phyloP scores from a whole-genome alignment of 2,113 vertebrate genomes.

The Pelmatolapia mariae region DNA sequence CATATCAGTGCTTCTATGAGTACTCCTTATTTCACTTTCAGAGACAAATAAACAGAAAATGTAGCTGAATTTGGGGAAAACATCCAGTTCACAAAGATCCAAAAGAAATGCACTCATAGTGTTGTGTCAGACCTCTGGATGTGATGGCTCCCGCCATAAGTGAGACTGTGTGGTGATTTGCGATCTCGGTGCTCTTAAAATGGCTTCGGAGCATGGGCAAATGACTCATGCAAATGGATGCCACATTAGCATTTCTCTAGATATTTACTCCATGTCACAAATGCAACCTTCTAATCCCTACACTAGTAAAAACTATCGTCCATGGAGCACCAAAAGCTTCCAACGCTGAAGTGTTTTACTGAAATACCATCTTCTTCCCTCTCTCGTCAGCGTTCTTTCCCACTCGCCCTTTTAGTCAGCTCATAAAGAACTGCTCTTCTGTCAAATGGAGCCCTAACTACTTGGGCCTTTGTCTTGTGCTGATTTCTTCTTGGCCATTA shows the following conservation, averaged over 20 bases:
- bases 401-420: neutral
- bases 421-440: neutral
- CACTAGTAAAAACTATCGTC: neutral
- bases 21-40: neutral
- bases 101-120: neutral
- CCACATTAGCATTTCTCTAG: slow-evolving; percentile 50
- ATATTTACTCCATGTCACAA: slow-evolving; percentile 38
- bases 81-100: neutral
- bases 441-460: neutral
- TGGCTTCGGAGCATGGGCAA: slow-evolving; percentile 50
- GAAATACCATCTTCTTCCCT: neutral
- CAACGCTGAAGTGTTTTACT: neutral
- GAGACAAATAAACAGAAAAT: neutral
- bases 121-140: neutral
- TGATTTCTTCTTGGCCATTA: slow-evolving; percentile 11
- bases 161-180: slow-evolving; percentile 4
- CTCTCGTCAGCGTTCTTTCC: neutral
- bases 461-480: neutral
- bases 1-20: neutral
- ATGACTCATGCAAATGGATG: slow-evolving; percentile 62
- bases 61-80: neutral
- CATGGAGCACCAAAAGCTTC: neutral
- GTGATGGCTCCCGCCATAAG: slow-evolving; percentile 13
- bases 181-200: slow-evolving; percentile 49
- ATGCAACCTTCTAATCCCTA: neutral